Conservation (phyloP, 2,797 vertebrate genomes). For the Podarcis lilfordi region DNA sequence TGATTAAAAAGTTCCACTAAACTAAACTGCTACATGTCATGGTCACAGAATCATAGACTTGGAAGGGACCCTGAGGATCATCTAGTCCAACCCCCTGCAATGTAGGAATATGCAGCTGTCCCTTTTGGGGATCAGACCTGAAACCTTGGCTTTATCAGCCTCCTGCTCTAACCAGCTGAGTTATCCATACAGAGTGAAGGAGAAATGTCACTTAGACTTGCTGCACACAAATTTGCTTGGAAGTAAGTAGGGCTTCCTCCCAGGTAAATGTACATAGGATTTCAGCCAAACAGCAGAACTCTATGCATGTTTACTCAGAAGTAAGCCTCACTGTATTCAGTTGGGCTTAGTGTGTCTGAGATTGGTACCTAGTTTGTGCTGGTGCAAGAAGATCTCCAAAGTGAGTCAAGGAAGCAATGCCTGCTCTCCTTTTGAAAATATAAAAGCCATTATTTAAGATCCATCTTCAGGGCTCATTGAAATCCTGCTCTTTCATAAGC, state of each 20-base stretch:
- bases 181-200: not conserved
- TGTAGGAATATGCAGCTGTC: too few relatives aligned
- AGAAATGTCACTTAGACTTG: not conserved
- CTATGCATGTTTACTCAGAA: not conserved
- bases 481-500: not conserved
- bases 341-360: not conserved
- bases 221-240: not conserved
- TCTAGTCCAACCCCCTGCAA: too few relatives aligned
- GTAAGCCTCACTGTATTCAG: not conserved
- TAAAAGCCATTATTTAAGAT: not conserved
- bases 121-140: too few relatives aligned
- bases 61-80: too few relatives aligned
- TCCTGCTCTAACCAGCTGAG: too few relatives aligned
- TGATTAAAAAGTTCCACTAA: not conserved
- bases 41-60: too few relatives aligned
- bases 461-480: too few relatives aligned
- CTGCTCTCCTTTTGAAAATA: not conserved
- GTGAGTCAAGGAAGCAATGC: not conserved
- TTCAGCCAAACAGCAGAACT: not conserved
- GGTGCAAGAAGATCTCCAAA: not conserved
- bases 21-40: not conserved
- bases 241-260: not conserved
- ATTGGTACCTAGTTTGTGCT: too few relatives aligned
- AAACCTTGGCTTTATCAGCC: too few relatives aligned
- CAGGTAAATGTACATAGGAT: not conserved